phyloP scores from a whole-genome alignment of 2,113 vertebrate genomes.

The Syngnathus floridae region DNA sequence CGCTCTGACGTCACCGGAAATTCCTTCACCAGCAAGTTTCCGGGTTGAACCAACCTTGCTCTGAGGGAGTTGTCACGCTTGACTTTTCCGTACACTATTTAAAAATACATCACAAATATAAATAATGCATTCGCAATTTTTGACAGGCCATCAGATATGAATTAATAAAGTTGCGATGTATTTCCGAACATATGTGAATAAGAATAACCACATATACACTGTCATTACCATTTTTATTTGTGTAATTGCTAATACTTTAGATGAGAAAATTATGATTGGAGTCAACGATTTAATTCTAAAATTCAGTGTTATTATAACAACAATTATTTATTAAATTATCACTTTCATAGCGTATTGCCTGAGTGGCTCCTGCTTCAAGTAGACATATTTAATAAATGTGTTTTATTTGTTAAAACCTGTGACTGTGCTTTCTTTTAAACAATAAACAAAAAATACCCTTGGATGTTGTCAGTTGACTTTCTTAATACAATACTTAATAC shows the following conservation, averaged over 20 bases:
- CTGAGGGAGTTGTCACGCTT: too few relatives aligned
- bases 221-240: too few relatives aligned
- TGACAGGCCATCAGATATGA: neutral
- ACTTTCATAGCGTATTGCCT: neutral
- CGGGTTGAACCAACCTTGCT: slow-evolving; percentile 60
- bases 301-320: neutral
- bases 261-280: neutral
- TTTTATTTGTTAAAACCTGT: too few relatives aligned
- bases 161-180: neutral
- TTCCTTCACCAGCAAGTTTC: slow-evolving; percentile 81
- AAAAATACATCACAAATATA: too few relatives aligned
- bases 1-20: slow-evolving; percentile 84
- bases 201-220: neutral
- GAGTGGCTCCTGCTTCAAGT: neutral
- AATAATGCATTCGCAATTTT: neutral
- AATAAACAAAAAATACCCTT: neutral
- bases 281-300: too few relatives aligned
- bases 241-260: too few relatives aligned
- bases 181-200: neutral
- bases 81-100: too few relatives aligned
- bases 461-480: neutral
- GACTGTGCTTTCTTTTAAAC: neutral
- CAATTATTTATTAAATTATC: neutral
- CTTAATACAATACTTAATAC: too few relatives aligned
- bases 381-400: neutral